Percentiles rank a stretch among this genome's conserved stretches.
Evolutionary conservation across 1,140 invertebrate species (phyloP).

Genomic region (Drosophila simulans): DNA sequence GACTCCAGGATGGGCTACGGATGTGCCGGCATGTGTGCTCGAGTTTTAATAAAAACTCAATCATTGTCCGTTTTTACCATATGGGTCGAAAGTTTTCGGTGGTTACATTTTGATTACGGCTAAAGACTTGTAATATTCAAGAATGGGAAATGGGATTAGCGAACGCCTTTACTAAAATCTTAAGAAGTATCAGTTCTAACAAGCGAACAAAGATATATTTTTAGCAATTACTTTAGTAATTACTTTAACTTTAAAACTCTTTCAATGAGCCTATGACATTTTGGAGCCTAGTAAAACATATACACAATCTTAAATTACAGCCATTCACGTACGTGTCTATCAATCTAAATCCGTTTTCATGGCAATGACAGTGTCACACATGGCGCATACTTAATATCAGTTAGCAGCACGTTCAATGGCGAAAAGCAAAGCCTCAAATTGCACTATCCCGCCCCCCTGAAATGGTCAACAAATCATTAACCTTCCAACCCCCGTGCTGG

Average conservation of each 20-base stretch:
- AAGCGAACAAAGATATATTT: background rate
- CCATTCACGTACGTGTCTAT: conserved; percentile 38
- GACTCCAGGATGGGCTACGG: background rate
- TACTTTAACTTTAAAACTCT: background rate
- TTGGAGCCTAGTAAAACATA: conserved; percentile 1
- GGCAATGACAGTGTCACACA: conserved; percentile 34
- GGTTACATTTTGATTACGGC: background rate
- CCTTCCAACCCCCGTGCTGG: conserved; percentile 4
- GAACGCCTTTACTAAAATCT: background rate
- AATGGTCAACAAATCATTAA: conserved; percentile 49
- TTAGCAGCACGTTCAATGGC: conserved; percentile 56
- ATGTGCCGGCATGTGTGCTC: conserved; percentile 19
- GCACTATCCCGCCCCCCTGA: background rate
- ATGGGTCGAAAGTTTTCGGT: conserved; percentile 20
- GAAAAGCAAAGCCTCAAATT: conserved; percentile 47
- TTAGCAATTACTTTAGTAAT: background rate
- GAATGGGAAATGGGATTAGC: background rate
- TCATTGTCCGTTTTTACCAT: conserved; percentile 20
- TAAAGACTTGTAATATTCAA: background rate
- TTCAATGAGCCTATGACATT: too few relatives aligned
- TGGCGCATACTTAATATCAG: conserved; percentile 62
- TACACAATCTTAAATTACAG: conserved; percentile 5
- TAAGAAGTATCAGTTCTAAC: too few relatives aligned
- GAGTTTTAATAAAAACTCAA: conserved; percentile 49
- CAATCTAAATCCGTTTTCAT: conserved; percentile 32